These are phyloP conservation scores for Sciurus carolinensis DNA, from an alignment of 2,797 vertebrate genomes.

Conservation along the genomic window DNA sequence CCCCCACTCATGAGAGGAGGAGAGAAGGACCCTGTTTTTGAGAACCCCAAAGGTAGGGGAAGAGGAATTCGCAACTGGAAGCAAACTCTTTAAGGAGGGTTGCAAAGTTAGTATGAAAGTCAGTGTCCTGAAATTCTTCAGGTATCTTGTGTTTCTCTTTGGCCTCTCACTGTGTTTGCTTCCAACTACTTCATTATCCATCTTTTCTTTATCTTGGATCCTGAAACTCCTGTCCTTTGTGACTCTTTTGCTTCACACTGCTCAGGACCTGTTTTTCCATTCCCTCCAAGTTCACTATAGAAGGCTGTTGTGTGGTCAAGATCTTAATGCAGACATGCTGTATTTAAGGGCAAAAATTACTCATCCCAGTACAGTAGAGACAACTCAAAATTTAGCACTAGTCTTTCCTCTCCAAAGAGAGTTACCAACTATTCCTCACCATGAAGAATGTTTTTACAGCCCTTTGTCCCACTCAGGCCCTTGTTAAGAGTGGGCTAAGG, in stretches of 20 bases:
- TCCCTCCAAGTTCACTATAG: background rate
- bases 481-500: background rate
- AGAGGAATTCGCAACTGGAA: background rate
- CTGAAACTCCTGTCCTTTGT: background rate
- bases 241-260: background rate
- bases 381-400: background rate
- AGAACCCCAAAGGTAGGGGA: background rate
- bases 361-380: background rate
- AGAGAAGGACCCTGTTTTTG: background rate
- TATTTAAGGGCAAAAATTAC: background rate
- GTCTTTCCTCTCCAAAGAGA: background rate
- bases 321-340: background rate
- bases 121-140: conserved; percentile 8
- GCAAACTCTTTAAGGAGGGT: background rate
- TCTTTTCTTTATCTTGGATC: background rate
- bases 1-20: background rate
- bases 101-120: background rate
- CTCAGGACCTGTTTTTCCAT: background rate
- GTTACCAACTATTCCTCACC: background rate
- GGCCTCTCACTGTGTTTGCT: conserved; percentile 21
- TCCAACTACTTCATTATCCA: conserved; percentile 3
- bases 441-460: background rate
- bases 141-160: background rate
- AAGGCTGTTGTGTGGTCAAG: background rate
- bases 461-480: background rate